Conservation (phyloP, 2,113 vertebrate genomes). For the Gymnorhina tibicen region DNA sequence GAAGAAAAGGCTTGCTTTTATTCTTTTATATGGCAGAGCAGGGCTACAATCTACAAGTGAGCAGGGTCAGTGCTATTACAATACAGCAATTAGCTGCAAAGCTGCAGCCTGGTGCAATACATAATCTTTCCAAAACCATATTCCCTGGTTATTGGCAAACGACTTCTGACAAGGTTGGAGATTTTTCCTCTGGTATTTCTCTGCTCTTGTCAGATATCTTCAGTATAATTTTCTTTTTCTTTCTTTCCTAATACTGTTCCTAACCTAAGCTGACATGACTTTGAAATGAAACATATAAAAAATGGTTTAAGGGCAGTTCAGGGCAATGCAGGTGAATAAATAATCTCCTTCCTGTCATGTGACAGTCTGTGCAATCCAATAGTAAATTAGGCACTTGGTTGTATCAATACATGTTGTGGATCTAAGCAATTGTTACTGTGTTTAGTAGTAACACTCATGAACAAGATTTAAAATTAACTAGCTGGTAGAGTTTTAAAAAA, state of each 20-base stretch:
- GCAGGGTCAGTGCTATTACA: neutral
- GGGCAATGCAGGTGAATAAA: neutral
- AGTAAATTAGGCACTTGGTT: neutral
- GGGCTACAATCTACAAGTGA: neutral
- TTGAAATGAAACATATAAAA: neutral
- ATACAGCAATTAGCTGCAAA: neutral
- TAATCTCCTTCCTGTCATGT: neutral
- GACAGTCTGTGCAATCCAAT: neutral
- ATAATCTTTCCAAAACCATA: neutral
- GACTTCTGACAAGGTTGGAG: neutral
- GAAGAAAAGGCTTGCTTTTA: neutral
- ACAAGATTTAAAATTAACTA: neutral
- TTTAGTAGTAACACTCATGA: neutral
- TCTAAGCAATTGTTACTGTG: neutral
- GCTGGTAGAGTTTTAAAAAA: neutral
- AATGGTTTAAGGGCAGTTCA: neutral
- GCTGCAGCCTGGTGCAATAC: neutral
- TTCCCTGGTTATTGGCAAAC: neutral
- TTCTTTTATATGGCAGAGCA: neutral
- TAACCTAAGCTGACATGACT: neutral
- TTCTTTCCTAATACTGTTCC: neutral
- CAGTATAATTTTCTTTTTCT: neutral
- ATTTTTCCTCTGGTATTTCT: neutral
- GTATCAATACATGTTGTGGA: neutral
- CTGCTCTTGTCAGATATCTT: neutral